Conservation (phyloP, 2,888 invertebrate species). For the Cerastis rubricosa region DNA sequence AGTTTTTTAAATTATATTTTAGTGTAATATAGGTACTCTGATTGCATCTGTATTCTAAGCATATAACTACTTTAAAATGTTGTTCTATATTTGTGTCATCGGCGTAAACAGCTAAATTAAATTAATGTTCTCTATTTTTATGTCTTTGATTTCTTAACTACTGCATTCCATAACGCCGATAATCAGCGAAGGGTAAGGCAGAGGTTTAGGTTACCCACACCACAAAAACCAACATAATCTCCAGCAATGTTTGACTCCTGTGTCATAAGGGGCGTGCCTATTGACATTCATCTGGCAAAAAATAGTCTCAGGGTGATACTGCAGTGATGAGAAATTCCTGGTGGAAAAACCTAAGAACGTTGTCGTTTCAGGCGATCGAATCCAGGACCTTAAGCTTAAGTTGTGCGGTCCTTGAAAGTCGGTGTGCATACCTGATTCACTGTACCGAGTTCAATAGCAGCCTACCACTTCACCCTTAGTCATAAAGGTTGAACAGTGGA, state of each 20-base stretch:
- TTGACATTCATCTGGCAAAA: not conserved
- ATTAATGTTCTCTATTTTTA: constrained; percentile 19
- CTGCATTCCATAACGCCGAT: not conserved
- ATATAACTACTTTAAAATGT: not conserved
- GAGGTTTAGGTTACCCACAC: not conserved
- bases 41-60: constrained; percentile 18
- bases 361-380: not conserved
- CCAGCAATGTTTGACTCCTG: not conserved
- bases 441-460: no score
- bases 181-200: not conserved
- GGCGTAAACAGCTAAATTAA: constrained; percentile 21
- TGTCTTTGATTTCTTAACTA: not conserved
- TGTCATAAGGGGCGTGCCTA: not conserved
- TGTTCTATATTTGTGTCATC: not conserved
- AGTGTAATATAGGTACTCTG: not conserved
- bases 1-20: not conserved
- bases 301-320: not conserved
- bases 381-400: no score
- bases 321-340: not conserved
- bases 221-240: no score
- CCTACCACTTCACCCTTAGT: no score
- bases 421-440: no score
- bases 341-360: not conserved
- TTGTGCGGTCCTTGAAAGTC: no score
- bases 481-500: not conserved